Percentiles rank a stretch among this genome's conserved stretches.
phyloP scores from a whole-genome alignment of 1,140 invertebrate genomes.

The Brachionus plicatilis region DNA sequence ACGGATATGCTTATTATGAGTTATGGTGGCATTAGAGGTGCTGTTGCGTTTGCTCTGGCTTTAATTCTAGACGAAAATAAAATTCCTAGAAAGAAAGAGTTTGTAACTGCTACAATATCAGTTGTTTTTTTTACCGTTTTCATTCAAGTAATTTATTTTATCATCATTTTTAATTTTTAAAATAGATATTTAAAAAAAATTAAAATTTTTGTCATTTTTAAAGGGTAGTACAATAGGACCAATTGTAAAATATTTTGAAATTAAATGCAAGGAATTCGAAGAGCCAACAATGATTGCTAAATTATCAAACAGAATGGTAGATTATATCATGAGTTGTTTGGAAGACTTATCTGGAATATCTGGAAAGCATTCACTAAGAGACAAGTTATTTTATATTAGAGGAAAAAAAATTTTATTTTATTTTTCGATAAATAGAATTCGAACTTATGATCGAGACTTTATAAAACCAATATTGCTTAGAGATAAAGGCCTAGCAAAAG shows the following conservation, averaged over 20 bases:
- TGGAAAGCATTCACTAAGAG: constrained; percentile 31
- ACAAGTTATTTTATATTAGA: not conserved
- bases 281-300: constrained; percentile 36
- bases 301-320: constrained; percentile 35
- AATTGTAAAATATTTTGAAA: constrained; percentile 86
- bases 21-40: constrained; percentile 90
- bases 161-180: not conserved
- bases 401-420: not conserved
- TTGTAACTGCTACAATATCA: constrained; percentile 92
- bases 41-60: constrained; percentile 95
- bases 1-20: constrained; percentile 97
- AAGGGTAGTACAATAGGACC: constrained; percentile 91
- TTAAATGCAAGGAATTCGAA: constrained; percentile 58
- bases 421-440: not conserved
- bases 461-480: constrained; percentile 34
- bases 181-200: not conserved
- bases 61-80: constrained; percentile 71
- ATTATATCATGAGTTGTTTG: constrained; percentile 39
- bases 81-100: constrained; percentile 65
- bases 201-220: not conserved
- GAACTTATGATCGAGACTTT: constrained; percentile 13
- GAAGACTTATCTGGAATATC: constrained; percentile 19
- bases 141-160: constrained; percentile 59
- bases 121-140: constrained; percentile 99
- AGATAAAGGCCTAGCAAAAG: not conserved